Conservation (phyloP, 2,113 vertebrate genomes). For the Acinonyx jubatus region DNA sequence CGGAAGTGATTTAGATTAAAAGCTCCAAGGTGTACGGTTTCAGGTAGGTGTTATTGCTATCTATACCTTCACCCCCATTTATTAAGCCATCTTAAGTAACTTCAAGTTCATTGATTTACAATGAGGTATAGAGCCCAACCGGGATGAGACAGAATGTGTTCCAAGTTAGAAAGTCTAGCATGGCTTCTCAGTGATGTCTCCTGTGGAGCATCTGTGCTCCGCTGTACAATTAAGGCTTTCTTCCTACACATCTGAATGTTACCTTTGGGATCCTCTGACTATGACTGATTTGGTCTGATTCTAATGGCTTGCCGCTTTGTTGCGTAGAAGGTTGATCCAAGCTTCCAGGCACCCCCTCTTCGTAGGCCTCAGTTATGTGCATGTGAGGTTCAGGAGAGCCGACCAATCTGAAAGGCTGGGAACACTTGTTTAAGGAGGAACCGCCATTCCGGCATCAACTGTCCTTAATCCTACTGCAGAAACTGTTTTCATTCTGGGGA, state of each 20-base stretch:
- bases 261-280: background rate
- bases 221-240: background rate
- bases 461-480: constrained; percentile 26
- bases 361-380: background rate
- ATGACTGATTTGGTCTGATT: background rate
- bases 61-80: background rate
- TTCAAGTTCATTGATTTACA: constrained; percentile 34
- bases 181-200: background rate
- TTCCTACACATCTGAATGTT: background rate
- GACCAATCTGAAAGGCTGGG: background rate
- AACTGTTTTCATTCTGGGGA: background rate
- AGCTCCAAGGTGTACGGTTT: constrained; percentile 60
- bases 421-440: background rate
- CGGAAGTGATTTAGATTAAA: constrained; percentile 48
- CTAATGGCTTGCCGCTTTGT: background rate
- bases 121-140: constrained; percentile 9
- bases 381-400: background rate
- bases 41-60: constrained; percentile 2
- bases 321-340: background rate
- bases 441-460: background rate
- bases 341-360: background rate
- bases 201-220: background rate
- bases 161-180: background rate
- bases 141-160: background rate
- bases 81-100: constrained; percentile 36